Evolutionary conservation across 2,888 invertebrate species (phyloP).

Genomic region (Amphipoea oculea): DNA sequence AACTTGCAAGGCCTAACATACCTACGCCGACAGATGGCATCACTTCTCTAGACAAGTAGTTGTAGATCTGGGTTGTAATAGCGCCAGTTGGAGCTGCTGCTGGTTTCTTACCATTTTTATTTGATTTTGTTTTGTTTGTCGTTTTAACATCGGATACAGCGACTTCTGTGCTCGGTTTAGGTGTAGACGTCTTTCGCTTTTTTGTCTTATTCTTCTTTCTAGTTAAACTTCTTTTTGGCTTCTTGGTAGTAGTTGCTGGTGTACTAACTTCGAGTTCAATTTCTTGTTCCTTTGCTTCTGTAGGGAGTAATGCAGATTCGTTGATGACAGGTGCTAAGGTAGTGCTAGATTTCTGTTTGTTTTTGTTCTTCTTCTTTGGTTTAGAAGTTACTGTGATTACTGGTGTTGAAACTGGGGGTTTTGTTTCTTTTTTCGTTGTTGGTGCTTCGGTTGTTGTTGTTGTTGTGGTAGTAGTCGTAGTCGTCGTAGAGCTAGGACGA

Average conservation of each 20-base stretch:
- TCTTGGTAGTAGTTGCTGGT: constrained; percentile 87
- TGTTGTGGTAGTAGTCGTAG: constrained; percentile 70
- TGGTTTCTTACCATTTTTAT: constrained; percentile 83
- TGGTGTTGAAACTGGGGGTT: constrained; percentile 68
- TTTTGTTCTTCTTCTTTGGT: constrained; percentile 86
- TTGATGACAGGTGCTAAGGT: constrained; percentile 77
- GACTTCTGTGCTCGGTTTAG: constrained; percentile 79
- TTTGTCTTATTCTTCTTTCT: constrained; percentile 91
- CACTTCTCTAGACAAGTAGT: constrained; percentile 94
- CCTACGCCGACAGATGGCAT: constrained; percentile 96
- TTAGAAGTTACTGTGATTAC: constrained; percentile 79
- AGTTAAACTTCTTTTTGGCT: constrained; percentile 83
- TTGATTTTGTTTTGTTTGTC: constrained; percentile 90
- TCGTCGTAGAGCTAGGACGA: constrained; percentile 72
- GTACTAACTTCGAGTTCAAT: constrained; percentile 88
- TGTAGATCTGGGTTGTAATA: constrained; percentile 93
- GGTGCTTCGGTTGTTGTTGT: constrained; percentile 74
- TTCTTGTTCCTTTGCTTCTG: constrained; percentile 88
- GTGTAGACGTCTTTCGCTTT: constrained; percentile 89
- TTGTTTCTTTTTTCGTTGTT: constrained; percentile 79
- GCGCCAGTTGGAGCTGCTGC: constrained; percentile 86
- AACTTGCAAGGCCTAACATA: constrained; percentile 93
- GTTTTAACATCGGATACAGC: constrained; percentile 84
- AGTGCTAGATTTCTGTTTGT: constrained; percentile 79
- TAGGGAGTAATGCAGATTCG: constrained; percentile 84